Conservation (phyloP, 2,888 invertebrate genomes). For the Lepidocyrtoides sp. region DNA sequence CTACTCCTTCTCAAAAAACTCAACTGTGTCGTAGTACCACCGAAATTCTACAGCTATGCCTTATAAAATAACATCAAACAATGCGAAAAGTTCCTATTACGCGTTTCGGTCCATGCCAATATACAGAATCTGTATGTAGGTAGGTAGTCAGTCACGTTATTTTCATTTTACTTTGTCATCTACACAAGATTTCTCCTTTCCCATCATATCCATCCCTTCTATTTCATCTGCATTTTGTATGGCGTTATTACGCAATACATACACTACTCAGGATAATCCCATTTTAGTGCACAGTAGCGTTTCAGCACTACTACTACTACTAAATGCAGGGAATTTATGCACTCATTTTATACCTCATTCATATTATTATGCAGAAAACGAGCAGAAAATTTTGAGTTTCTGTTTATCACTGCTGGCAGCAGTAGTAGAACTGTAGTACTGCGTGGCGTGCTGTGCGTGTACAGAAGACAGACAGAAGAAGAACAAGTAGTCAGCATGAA, state of each 20-base stretch:
- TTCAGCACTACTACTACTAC: not conserved
- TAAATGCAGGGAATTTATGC: not conserved
- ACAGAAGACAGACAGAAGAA: not conserved
- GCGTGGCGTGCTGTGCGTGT: not conserved
- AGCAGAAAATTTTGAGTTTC: slow-evolving; percentile 28
- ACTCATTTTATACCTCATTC: not conserved
- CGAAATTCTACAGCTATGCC: no score
- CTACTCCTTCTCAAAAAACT: no score
- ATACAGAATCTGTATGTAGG: not conserved
- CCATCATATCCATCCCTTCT: not conserved
- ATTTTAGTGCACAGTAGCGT: not conserved
- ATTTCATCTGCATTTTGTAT: not conserved
- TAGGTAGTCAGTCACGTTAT: not conserved
- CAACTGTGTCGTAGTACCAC: no score
- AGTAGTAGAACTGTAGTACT: not conserved
- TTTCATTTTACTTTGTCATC: slow-evolving; percentile 7
- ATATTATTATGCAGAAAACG: not conserved
- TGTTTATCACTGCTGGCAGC: not conserved
- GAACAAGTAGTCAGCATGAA: not conserved
- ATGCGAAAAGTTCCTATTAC: no score
- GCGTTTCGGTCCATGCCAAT: not conserved
- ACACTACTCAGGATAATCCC: not conserved
- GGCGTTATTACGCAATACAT: no score
- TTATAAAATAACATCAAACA: no score
- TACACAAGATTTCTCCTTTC: not conserved